A percentile compares a stretch with the other conserved stretches of the same genome.
These are phyloP conservation scores for Dryobates pubescens DNA, from an alignment of 2,797 vertebrate species.

Conservation along the genomic window DNA sequence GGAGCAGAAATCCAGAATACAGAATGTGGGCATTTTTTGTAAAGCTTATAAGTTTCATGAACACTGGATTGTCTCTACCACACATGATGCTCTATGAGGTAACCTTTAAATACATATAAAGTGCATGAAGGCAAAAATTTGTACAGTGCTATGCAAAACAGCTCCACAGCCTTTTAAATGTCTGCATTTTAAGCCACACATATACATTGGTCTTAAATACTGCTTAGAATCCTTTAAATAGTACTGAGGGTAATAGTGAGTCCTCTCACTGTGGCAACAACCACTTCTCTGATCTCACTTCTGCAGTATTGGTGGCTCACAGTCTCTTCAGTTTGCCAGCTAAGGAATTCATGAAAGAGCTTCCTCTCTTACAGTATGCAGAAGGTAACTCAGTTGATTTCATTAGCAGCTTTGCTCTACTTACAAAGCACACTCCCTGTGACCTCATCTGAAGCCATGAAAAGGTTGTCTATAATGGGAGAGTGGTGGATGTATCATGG, in stretches of 20 bases:
- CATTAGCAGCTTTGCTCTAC: neutral
- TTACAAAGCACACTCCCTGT: neutral
- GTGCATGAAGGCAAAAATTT: neutral
- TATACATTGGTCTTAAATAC: neutral
- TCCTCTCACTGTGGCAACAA: neutral
- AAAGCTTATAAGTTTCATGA: neutral
- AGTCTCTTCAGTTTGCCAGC: neutral
- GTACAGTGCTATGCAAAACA: neutral
- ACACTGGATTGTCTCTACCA: neutral
- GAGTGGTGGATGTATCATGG: rapidly evolving
- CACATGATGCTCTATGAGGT: neutral
- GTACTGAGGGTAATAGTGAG: neutral
- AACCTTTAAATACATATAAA: neutral
- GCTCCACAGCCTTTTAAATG: neutral
- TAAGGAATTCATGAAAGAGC: neutral
- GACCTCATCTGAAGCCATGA: neutral
- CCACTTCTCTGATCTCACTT: neutral
- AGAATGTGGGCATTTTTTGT: neutral
- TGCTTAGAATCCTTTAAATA: neutral
- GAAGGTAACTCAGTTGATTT: neutral
- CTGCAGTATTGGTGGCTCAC: neutral
- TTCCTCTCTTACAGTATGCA: neutral
- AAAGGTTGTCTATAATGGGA: neutral
- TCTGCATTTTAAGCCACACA: conserved; percentile 6
- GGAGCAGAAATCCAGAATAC: conserved; percentile 11